Evolutionary conservation across 2,797 vertebrate genomes (phyloP).

Genomic region (Euthynnus affinis): DNA sequence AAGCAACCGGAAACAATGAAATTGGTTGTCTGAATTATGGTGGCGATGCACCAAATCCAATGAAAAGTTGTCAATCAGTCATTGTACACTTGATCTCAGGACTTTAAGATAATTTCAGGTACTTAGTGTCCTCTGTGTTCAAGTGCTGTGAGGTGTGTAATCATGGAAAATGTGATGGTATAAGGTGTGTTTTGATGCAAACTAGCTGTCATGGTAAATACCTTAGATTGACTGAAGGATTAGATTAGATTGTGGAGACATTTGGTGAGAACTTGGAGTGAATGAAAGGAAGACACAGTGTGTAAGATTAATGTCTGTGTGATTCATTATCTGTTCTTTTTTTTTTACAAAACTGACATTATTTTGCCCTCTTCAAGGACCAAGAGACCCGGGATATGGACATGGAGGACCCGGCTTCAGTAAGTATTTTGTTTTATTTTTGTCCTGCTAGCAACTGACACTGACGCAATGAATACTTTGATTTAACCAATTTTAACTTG

Average conservation of each 20-base stretch:
- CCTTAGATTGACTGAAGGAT: not conserved
- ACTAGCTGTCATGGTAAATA: not conserved
- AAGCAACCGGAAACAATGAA: not conserved
- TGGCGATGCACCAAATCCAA: not conserved
- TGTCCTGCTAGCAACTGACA: not conserved
- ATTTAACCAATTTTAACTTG: too few species aligned
- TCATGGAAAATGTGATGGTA: not conserved
- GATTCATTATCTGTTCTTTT: constrained; percentile 10
- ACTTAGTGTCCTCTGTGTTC: not conserved
- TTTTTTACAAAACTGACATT: constrained; percentile 45
- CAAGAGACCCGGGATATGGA: constrained; percentile 86
- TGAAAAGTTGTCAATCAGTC: not conserved
- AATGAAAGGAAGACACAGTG: not conserved
- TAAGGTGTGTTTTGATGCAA: not conserved
- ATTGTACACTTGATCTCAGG: not conserved
- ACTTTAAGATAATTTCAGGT: not conserved
- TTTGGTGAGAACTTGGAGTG: not conserved
- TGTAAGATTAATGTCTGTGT: constrained; percentile 12
- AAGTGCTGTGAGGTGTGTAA: not conserved
- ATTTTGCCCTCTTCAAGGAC: constrained; percentile 81
- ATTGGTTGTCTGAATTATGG: not conserved
- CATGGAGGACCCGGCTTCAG: constrained; percentile 85
- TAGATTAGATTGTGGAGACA: not conserved
- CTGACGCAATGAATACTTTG: too few species aligned
- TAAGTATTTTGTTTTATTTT: constrained; percentile 61